These are phyloP conservation scores for Malurus splendens DNA, from an alignment of 2,797 vertebrate genomes.

Conservation along the genomic window DNA sequence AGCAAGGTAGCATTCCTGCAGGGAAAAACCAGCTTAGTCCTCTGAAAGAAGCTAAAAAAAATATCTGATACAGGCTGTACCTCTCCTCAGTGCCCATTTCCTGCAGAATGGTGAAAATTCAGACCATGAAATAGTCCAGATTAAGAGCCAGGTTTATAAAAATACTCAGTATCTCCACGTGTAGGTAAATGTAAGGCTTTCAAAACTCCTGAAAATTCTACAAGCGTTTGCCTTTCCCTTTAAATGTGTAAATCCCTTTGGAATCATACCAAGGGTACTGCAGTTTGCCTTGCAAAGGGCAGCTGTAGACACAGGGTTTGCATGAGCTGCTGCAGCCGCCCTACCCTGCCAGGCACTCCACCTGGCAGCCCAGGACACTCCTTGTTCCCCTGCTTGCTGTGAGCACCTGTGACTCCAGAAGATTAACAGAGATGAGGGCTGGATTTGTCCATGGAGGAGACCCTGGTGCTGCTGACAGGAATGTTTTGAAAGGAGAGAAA, in stretches of 20 bases:
- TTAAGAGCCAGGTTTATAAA: neutral
- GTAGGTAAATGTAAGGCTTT: neutral
- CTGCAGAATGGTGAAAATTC: neutral
- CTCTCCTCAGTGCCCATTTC: neutral
- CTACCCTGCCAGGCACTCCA: fast-evolving
- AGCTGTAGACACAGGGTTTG: neutral
- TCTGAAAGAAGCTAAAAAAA: neutral
- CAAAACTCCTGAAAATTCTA: neutral
- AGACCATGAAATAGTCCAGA: neutral
- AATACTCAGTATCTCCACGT: neutral
- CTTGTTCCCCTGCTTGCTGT: neutral
- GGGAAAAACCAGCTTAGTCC: neutral
- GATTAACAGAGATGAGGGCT: neutral
- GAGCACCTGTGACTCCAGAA: neutral
- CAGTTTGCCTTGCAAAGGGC: slow-evolving; percentile 34
- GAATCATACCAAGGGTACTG: neutral
- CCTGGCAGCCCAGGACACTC: neutral
- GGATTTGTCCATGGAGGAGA: neutral
- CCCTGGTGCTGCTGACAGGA: neutral
- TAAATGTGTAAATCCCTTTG: neutral
- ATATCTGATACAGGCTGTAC: neutral
- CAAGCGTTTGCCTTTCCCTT: neutral
- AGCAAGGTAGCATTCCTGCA: neutral
- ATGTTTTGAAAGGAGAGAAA: neutral
- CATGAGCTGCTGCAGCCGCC: neutral